phyloP scores from a whole-genome alignment of 2,888 invertebrate species.

The Masnerella sp. region DNA sequence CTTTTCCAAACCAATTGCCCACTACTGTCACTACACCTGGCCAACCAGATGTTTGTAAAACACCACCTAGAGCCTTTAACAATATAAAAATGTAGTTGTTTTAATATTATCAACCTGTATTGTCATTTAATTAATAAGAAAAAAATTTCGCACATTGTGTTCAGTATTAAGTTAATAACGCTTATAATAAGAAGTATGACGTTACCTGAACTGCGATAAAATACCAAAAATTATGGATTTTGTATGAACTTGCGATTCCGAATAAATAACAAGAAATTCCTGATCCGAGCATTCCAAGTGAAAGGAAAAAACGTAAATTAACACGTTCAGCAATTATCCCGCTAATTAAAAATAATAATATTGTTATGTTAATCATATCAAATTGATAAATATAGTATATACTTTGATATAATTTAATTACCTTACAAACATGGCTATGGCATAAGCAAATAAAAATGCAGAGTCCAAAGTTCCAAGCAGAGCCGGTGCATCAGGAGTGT shows the following conservation, averaged over 20 bases:
- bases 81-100: neutral
- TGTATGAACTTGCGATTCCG: constrained; percentile 89
- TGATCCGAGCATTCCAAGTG: constrained; percentile 92
- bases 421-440: constrained; percentile 93
- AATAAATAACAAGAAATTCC: constrained; percentile 91
- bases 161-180: neutral
- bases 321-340: constrained; percentile 96
- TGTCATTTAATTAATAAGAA: neutral
- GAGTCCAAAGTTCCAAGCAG: constrained; percentile 93
- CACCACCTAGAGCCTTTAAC: constrained; percentile 86
- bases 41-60: constrained; percentile 97
- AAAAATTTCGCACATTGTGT: too few species aligned
- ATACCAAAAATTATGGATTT: constrained; percentile 89
- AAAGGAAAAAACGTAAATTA: constrained; percentile 93
- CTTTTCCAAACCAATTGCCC: constrained; percentile 98
- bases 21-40: constrained; percentile 95
- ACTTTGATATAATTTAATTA: constrained; percentile 66
- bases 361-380: neutral
- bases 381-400: neutral
- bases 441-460: constrained; percentile 94
- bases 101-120: neutral
- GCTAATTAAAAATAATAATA: constrained; percentile 71
- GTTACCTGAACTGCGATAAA: constrained; percentile 92
- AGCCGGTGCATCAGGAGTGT: constrained; percentile 84
- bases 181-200: too few species aligned